Base-by-base conservation (phyloP, 2,113 vertebrate species). In the Sander vitreus region DNA sequence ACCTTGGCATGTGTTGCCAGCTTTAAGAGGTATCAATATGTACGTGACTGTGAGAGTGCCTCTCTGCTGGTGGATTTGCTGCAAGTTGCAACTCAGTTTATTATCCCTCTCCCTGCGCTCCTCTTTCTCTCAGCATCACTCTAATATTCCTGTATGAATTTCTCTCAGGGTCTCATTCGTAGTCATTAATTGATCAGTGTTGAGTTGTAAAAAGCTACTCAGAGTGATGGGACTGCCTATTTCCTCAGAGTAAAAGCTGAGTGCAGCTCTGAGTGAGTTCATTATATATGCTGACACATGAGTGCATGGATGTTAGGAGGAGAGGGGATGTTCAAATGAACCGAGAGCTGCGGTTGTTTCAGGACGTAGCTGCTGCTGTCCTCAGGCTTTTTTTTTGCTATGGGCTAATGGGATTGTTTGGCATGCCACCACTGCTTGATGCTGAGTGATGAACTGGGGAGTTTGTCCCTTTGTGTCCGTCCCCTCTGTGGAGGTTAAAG, bases 371-470 rank as follows among this genome's bases (percentile, higher is more conserved):
- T 50, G 73, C 68, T 55, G 78, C 73, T 55, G 78, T 82, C 85
- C 80, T 53, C 5, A 2, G 21, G 71, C 81, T 73, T 85, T 84
- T 83, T 43, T 39, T 8, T 43, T 84, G 77, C 82, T 75, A 59
- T 47, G 11, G 68, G 82, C 86, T 93, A 93, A 95, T 91, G 88
- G 85, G 91, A 93, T 93, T 93, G 92, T 93, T 93, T 94, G 94
- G 94, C 92, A 88, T 81, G 89, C 78, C 81, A 74, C 65, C 48
- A 14, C 80, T 30, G 62, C 81, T 66, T 58, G 90, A 90, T 55
- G 57, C 90, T 92, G 91, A 94, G 92, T 89, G 93, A 94, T 94
- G 92, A 90, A 91, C 87, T 75, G 78, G 77, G 45, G 62, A 59
- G 81, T 53, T 73, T 74, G 85, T 84, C 81, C 88, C 83, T 87